Evolutionary conservation across 2,797 vertebrate species (phyloP).

Genomic region (Oophaga sylvatica): DNA sequence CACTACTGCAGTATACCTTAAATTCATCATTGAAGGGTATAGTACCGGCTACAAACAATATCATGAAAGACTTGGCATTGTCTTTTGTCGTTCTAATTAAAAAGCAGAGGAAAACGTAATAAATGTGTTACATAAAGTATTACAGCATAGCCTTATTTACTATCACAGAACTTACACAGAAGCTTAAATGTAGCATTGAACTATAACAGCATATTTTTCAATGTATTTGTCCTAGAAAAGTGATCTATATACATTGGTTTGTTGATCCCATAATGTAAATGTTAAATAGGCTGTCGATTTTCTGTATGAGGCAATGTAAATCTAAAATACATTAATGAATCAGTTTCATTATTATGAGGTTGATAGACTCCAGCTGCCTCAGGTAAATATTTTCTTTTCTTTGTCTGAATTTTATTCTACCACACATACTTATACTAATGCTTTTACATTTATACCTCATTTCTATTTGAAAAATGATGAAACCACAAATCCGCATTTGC

Average conservation of each 20-base stretch:
- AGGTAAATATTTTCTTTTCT: background rate
- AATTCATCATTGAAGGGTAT: background rate
- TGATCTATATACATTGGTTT: background rate
- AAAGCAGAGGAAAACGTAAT: background rate
- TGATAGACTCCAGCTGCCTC: background rate
- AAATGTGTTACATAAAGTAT: background rate
- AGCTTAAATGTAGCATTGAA: background rate
- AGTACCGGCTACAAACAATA: background rate
- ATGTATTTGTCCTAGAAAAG: background rate
- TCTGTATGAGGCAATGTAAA: background rate
- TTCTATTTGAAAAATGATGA: slow-evolving; percentile 60
- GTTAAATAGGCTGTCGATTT: background rate
- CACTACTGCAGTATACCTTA: background rate
- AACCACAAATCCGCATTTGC: slow-evolving; percentile 55
- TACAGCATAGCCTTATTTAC: background rate
- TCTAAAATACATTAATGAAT: background rate
- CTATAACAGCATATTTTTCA: background rate
- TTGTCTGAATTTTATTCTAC: background rate
- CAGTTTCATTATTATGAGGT: background rate
- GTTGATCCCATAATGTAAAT: background rate
- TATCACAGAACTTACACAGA: background rate
- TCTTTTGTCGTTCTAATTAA: background rate
- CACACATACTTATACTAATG: slow-evolving; percentile 7
- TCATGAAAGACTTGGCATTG: background rate
- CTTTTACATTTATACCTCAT: slow-evolving; percentile 31